Evolutionary conservation across 2,888 invertebrate species (phyloP).

Genomic region (Conops quadrifasciatus): DNA sequence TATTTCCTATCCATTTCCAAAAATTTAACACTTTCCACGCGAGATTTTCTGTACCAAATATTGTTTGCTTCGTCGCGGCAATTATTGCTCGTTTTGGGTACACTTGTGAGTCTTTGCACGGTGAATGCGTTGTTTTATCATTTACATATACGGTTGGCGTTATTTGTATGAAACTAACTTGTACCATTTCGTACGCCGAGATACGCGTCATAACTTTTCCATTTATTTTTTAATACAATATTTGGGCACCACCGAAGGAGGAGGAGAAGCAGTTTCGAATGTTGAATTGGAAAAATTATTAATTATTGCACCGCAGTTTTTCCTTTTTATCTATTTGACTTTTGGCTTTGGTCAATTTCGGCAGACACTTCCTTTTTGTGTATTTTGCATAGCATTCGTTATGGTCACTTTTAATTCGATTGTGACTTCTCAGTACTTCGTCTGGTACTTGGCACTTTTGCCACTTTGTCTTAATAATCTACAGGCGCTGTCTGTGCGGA

Average conservation of each 20-base stretch:
- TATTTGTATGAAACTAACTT: slow-evolving; percentile 92
- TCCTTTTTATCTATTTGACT: slow-evolving; percentile 73
- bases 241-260: too few species aligned
- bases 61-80: slow-evolving; percentile 75
- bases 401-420: slow-evolving; percentile 96
- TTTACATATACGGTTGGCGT: slow-evolving; percentile 84
- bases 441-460: slow-evolving; percentile 93
- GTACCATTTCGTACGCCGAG: slow-evolving; percentile 88
- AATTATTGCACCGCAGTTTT: slow-evolving; percentile 74
- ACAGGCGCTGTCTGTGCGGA: slow-evolving; percentile 67
- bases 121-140: slow-evolving; percentile 74
- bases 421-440: slow-evolving; percentile 95
- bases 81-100: slow-evolving; percentile 71
- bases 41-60: slow-evolving; percentile 48
- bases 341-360: slow-evolving; percentile 74
- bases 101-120: slow-evolving; percentile 69
- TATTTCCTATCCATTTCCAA: slow-evolving; percentile 69
- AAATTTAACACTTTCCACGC: slow-evolving; percentile 44
- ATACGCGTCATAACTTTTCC: slow-evolving; percentile 95
- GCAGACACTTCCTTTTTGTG: slow-evolving; percentile 80
- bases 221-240: slow-evolving; percentile 94
- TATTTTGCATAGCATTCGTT: slow-evolving; percentile 84
- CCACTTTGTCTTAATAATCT: slow-evolving; percentile 83
- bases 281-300: slow-evolving; percentile 71
- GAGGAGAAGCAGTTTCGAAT: slow-evolving; percentile 64